Evolutionary conservation across 2,888 invertebrate species (phyloP).

Genomic region (Trachelus iudaicus): DNA sequence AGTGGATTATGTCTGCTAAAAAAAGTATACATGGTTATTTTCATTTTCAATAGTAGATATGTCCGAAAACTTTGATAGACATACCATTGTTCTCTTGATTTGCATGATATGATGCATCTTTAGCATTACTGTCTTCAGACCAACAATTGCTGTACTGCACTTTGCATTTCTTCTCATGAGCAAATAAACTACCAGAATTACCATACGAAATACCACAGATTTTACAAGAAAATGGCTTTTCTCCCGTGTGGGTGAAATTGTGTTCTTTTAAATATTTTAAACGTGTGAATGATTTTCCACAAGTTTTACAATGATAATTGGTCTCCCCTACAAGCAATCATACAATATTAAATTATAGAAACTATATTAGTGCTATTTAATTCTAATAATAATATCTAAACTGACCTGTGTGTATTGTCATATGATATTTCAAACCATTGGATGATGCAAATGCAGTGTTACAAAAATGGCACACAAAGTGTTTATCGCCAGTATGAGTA

Average conservation of each 20-base stretch:
- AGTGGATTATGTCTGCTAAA: not conserved
- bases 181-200: constrained; percentile 2
- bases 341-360: not conserved
- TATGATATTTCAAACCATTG: constrained; percentile 9
- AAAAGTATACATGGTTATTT: not conserved
- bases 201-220: not conserved
- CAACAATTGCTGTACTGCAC: not conserved
- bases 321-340: not conserved
- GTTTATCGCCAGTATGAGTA: constrained; percentile 20
- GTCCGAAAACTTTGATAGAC: not conserved
- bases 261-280: constrained; percentile 3
- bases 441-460: constrained; percentile 10
- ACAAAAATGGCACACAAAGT: constrained; percentile 12
- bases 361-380: not conserved
- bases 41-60: not conserved
- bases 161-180: not conserved
- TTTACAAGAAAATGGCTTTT: constrained; percentile 1
- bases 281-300: constrained; percentile 4
- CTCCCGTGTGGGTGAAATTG: not conserved
- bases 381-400: not conserved
- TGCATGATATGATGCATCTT: not conserved
- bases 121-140: not conserved
- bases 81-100: not conserved
- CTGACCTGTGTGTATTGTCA: constrained; percentile 11
- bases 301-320: not conserved